Evolutionary conservation across 2,797 vertebrate genomes (phyloP).

Genomic region (Cyprinodon diabolis): DNA sequence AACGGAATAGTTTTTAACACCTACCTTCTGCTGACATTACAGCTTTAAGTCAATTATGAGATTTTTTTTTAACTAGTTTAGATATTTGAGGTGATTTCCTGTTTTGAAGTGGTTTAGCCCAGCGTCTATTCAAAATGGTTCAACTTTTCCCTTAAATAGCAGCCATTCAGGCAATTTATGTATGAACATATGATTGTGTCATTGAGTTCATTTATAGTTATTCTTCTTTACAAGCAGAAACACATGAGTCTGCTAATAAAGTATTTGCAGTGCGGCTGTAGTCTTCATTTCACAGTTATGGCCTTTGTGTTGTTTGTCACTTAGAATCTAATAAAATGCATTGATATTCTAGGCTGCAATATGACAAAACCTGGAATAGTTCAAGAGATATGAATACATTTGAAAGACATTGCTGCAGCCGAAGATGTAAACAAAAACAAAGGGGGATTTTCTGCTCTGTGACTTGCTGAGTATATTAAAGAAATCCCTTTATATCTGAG

Average conservation of each 20-base stretch:
- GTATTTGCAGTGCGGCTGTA: neutral
- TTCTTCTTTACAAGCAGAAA: neutral
- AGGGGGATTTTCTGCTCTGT: conserved; percentile 33
- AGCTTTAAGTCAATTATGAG: no score
- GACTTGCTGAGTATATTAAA: conserved; percentile 37
- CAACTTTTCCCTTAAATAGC: no score
- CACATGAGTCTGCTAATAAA: neutral
- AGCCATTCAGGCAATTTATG: no score
- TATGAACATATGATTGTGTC: no score
- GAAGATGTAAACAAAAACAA: conserved; percentile 25
- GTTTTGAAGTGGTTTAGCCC: no score
- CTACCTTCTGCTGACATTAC: no score
- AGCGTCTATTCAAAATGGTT: no score
- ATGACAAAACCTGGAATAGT: neutral
- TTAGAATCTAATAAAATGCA: neutral
- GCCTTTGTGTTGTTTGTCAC: neutral
- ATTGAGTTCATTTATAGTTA: no score
- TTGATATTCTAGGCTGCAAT: neutral
- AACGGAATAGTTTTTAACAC: neutral
- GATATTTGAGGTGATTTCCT: no score
- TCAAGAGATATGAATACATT: neutral
- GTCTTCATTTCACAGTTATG: neutral
- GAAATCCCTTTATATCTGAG: conserved; percentile 46
- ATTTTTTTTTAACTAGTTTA: no score
- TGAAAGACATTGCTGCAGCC: neutral